phyloP scores from a whole-genome alignment of 2,888 invertebrate species.

The Dicranocentrus wangi region DNA sequence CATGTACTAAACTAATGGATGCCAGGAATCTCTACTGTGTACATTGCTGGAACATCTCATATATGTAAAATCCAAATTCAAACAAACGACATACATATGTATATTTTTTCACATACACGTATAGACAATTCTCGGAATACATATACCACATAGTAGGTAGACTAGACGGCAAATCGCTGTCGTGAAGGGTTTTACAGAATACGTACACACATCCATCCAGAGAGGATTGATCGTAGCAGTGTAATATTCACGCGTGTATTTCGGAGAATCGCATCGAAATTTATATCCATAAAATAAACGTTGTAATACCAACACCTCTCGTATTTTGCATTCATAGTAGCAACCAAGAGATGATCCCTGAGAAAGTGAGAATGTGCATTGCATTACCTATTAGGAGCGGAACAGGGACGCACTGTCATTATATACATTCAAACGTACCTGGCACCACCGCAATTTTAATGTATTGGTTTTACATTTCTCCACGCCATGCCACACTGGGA shows the following conservation, averaged over 20 bases:
- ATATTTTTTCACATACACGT: no score
- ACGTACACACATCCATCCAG: no score
- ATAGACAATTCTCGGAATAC: no score
- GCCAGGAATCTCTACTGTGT: not conserved
- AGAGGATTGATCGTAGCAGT: no score
- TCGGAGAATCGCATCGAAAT: no score
- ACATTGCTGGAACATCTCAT: conserved; percentile 1
- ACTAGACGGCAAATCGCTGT: no score
- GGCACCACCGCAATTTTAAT: conserved; percentile 39
- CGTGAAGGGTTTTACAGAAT: no score
- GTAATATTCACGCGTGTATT: no score
- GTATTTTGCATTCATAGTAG: conserved; percentile 37
- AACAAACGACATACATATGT: no score
- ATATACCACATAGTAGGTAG: no score
- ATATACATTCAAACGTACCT: conserved; percentile 31
- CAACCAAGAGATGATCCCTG: conserved; percentile 35
- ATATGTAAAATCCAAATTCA: no score
- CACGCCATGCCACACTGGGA: conserved; percentile 37
- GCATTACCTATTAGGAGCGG: not conserved
- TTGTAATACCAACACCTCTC: not conserved
- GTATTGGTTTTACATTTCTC: conserved; percentile 48
- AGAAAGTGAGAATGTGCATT: conserved; percentile 45
- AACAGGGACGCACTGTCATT: not conserved
- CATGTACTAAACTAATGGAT: conserved; percentile 35
- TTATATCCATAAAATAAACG: no score